Conservation (phyloP, 2,113 vertebrate genomes). For the Neodon shergylaensis region DNA sequence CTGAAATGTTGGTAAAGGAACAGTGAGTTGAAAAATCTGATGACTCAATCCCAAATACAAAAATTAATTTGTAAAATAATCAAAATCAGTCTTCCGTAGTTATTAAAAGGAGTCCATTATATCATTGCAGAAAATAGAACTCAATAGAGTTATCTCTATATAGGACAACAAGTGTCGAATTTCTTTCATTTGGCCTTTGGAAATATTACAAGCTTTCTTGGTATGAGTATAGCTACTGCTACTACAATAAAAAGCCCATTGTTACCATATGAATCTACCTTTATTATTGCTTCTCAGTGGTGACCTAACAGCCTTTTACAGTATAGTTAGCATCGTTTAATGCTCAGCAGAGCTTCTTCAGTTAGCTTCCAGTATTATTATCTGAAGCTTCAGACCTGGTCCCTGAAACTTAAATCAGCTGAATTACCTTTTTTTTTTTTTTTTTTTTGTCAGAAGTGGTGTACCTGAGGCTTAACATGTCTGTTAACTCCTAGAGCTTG, state of each 20-base stretch:
- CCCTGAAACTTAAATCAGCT: not conserved
- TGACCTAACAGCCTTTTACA: not conserved
- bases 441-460: not conserved
- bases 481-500: not conserved
- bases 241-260: not conserved
- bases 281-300: not conserved
- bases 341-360: not conserved
- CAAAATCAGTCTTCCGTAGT: not conserved
- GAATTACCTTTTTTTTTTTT: not conserved
- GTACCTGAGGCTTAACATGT: not conserved
- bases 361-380: not conserved
- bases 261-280: not conserved
- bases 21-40: not conserved
- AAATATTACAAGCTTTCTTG: not conserved
- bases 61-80: slow-evolving; percentile 18
- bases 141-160: not conserved
- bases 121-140: not conserved
- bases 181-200: not conserved
- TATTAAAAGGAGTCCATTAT: not conserved
- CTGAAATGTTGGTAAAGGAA: not conserved
- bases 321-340: not conserved
- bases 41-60: not conserved
- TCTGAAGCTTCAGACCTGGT: not conserved
- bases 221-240: not conserved
- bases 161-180: not conserved